Base-by-base conservation (phyloP, 1,140 invertebrate genomes). In the Melitaea cinxia region DNA sequence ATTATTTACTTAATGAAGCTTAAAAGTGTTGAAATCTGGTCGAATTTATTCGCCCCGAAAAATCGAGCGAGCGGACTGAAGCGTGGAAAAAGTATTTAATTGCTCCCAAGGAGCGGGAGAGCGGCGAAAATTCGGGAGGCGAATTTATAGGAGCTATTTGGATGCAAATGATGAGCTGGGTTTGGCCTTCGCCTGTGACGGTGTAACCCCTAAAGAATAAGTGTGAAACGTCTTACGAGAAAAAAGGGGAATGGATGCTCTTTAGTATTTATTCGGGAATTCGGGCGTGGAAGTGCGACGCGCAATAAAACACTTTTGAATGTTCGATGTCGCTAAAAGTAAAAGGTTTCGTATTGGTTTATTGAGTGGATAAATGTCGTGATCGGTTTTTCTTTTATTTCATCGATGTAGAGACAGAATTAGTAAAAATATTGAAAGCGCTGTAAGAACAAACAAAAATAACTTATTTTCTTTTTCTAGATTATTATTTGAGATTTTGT, bases 61-160 rank as follows among this genome's bases (percentile, higher is more conserved):
- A 87, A 80, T 80, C 75, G 75, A 68, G 75, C 61, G 56, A 61
- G 54, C 61, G 54, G 67, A 68, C 58, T 61, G 60, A 70, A 73
- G 68, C 68, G 77, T 78, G 77, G 77, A 83, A 85, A 88, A 85
- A 85, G 78, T 83, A 85, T 86, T 88, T 88, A 88, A 88, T 88
- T 88, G 85, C 82, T 80, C 82, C 85, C 85, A 78, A 85, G 82
- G 74, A 87, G 70, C 74, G 58, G 73, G 72, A 73, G 78, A 85
- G 82, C 82, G 82, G 83, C 82, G 82, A 84, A 85, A 88, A 88
- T 88, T 88, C 77, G 85, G 83, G 82, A 82, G 84, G 78, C 75
- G 82, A 88, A 88, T 88, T 86, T 88, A 86, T 88, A 85, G 85
- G 73, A 88, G 82, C 85, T 85, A 86, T 88, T 88, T 88, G 82